Conservation (phyloP, 2,113 vertebrate genomes). For the Elanoides forficatus region DNA sequence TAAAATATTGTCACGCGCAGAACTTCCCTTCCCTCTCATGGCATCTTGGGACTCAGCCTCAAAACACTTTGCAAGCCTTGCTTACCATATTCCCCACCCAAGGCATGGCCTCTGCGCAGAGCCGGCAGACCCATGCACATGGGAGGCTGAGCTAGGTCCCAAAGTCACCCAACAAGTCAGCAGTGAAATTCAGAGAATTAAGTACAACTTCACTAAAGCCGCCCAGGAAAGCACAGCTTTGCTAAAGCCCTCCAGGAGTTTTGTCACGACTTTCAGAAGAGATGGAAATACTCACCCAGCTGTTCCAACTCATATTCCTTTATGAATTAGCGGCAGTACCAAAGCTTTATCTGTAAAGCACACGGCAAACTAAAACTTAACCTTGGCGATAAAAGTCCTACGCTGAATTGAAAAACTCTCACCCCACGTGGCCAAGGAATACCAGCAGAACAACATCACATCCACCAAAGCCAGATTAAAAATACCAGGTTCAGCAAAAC, state of each 20-base stretch:
- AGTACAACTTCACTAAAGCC: neutral
- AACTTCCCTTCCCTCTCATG: neutral
- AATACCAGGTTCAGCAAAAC: neutral
- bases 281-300: neutral
- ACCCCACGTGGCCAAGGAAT: neutral
- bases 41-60: neutral
- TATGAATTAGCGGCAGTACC: neutral
- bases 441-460: neutral
- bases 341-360: neutral
- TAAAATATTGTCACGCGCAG: neutral
- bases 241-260: neutral
- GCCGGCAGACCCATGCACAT: neutral
- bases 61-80: fast-evolving
- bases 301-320: neutral
- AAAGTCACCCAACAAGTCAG: neutral
- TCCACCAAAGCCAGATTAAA: neutral
- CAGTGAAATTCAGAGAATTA: neutral
- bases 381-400: neutral
- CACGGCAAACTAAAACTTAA: neutral
- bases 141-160: neutral
- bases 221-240: neutral
- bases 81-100: neutral
- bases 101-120: neutral
- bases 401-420: neutral
- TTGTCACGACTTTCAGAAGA: neutral